Conservation (phyloP, 1,140 invertebrate genomes). For the Trachelipus rathkii region DNA sequence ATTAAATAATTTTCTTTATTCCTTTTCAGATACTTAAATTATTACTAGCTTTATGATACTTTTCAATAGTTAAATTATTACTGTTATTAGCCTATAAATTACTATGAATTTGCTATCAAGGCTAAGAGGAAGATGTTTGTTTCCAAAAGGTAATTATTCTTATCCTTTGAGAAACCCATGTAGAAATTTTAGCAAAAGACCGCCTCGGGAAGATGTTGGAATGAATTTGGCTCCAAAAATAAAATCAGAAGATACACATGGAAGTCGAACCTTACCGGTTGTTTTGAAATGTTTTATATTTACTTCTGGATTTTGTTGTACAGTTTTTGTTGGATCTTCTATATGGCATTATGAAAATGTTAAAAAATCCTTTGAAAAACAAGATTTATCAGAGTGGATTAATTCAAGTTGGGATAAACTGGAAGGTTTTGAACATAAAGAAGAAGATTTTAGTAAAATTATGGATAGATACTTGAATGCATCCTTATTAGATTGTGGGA, state of each 20-base stretch:
- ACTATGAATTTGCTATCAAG: no score
- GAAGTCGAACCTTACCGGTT: not conserved
- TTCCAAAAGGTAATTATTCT: not conserved
- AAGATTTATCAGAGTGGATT: slow-evolving; percentile 29
- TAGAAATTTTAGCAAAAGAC: not conserved
- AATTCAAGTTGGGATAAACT: slow-evolving; percentile 35
- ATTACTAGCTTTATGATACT: no score
- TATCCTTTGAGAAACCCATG: not conserved
- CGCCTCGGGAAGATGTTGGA: not conserved
- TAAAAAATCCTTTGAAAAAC: slow-evolving; percentile 57
- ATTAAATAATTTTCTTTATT: no score
- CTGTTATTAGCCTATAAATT: no score
- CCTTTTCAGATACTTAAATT: no score
- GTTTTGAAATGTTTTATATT: slow-evolving; percentile 37
- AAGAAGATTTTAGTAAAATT: slow-evolving; percentile 57
- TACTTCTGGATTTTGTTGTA: slow-evolving; percentile 59
- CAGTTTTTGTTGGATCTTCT: slow-evolving; percentile 66
- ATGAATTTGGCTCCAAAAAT: not conserved
- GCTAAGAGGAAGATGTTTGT: no score
- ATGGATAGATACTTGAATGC: slow-evolving; percentile 69
- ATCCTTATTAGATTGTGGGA: slow-evolving; percentile 67
- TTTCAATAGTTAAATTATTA: no score
- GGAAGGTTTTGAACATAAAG: slow-evolving; percentile 38
- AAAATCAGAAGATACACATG: not conserved
- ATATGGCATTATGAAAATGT: slow-evolving; percentile 86